A percentile compares a stretch with the other conserved stretches of the same genome.
Conservation (phyloP, 2,113 vertebrate genomes). For the human region DNA sequence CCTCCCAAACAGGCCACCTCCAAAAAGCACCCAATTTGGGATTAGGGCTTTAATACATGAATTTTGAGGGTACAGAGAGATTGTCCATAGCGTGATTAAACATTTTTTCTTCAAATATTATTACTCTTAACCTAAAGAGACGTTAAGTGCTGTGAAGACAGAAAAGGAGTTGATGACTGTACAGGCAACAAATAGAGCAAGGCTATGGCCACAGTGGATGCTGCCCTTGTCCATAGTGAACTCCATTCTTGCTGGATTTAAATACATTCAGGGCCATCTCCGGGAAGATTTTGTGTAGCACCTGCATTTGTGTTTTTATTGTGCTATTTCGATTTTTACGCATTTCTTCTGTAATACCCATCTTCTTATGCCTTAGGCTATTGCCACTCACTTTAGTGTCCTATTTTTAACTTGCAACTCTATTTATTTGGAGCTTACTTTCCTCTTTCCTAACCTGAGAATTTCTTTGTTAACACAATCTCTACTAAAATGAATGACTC, state of each 20-base stretch:
- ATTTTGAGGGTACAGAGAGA: background rate
- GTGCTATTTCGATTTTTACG: background rate
- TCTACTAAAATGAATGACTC: background rate
- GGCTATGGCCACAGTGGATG: fast-evolving
- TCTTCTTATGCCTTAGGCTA: background rate
- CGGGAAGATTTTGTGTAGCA: background rate
- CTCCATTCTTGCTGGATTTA: background rate
- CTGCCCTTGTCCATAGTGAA: background rate
- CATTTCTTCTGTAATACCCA: background rate
- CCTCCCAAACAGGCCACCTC: background rate
- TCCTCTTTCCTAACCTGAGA: background rate
- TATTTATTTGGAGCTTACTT: background rate
- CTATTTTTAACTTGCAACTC: background rate
- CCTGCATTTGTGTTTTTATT: background rate
- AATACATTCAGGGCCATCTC: background rate
- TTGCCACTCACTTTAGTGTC: background rate
- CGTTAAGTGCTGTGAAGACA: background rate
- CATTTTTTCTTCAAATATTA: background rate
- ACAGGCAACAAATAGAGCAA: background rate
- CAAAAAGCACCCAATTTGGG: background rate
- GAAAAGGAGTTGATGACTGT: background rate
- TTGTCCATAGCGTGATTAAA: background rate
- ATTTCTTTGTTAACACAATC: background rate
- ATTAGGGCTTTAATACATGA: background rate
- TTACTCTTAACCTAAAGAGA: background rate